Percentiles rank a stretch among this genome's conserved stretches.
Conservation (phyloP, 2,113 vertebrate species). For the Ciconia boyciana region DNA sequence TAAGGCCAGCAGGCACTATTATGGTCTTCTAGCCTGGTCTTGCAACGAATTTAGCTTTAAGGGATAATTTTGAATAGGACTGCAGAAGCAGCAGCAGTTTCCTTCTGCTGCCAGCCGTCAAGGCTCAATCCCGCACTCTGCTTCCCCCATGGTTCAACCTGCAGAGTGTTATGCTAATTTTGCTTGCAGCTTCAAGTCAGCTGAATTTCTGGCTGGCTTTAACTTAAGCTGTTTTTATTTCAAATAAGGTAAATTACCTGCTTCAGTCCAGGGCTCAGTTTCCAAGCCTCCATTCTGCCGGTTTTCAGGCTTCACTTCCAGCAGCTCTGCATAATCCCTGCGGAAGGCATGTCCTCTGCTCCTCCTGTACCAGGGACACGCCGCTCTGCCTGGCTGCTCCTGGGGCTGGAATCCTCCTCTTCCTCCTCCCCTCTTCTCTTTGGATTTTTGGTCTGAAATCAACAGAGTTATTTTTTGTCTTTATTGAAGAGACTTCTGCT, state of each 20-base stretch:
- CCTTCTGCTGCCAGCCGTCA: neutral
- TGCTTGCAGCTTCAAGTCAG: slow-evolving; percentile 59
- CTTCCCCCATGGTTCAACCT: slow-evolving; percentile 54
- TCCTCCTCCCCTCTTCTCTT: neutral
- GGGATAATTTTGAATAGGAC: slow-evolving; percentile 42
- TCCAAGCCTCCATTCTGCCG: slow-evolving; percentile 28
- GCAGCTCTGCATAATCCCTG: slow-evolving; percentile 35
- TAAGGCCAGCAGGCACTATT: slow-evolving; percentile 48
- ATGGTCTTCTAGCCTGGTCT: slow-evolving; percentile 42
- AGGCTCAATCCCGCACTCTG: slow-evolving; percentile 1
- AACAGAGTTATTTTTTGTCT: neutral
- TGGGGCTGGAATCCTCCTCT: neutral
- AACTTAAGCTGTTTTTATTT: slow-evolving; percentile 63
- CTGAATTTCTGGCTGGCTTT: slow-evolving; percentile 57
- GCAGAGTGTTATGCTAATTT: slow-evolving; percentile 50
- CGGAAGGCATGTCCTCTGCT: neutral
- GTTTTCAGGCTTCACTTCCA: slow-evolving; percentile 51
- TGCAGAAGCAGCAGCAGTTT: slow-evolving; percentile 7
- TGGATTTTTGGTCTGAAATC: slow-evolving; percentile 3
- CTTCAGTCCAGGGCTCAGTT: slow-evolving; percentile 14
- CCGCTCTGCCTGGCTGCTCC: neutral
- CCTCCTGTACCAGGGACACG: slow-evolving; percentile 4
- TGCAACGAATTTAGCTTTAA: slow-evolving; percentile 45
- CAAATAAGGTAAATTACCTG: slow-evolving; percentile 54
- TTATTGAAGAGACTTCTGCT: neutral